A percentile compares a stretch with the other conserved stretches of the same genome.
These are phyloP conservation scores for Coccyzus lansbergi DNA, from an alignment of 2,797 vertebrate species.

Conservation along the genomic window DNA sequence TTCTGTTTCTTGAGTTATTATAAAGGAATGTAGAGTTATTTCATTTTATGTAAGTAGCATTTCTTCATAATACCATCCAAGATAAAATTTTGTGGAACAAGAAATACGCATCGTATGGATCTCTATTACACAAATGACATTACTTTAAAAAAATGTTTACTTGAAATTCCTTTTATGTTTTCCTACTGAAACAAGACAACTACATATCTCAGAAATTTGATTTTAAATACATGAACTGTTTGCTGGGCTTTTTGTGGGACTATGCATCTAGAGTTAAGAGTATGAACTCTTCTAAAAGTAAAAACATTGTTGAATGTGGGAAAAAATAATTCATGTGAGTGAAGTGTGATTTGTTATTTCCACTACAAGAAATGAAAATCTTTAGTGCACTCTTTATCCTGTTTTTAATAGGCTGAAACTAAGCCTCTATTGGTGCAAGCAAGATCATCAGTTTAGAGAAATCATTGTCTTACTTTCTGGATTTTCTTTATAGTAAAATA, in stretches of 20 bases:
- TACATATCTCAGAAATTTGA: not conserved
- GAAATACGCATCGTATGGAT: not conserved
- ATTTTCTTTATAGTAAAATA: not conserved
- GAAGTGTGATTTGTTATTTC: not conserved
- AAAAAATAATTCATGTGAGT: not conserved
- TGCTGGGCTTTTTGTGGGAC: not conserved
- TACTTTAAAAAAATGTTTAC: not conserved
- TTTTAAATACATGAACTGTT: not conserved
- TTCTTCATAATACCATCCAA: not conserved
- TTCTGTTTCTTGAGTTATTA: not conserved
- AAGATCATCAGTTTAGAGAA: not conserved
- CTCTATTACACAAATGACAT: not conserved
- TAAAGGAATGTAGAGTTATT: not conserved
- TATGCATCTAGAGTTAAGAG: not conserved
- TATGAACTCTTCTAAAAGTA: no score
- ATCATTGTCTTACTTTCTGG: not conserved
- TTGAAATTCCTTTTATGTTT: not conserved
- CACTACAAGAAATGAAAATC: not conserved
- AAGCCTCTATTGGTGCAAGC: not conserved
- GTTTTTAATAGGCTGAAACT: not conserved
- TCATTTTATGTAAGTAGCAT: not conserved
- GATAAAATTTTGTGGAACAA: not conserved
- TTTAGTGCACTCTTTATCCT: not conserved
- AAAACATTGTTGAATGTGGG: not conserved
- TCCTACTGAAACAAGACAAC: not conserved